A percentile compares a stretch with the other conserved stretches of the same genome.
Evolutionary conservation across 2,113 vertebrate genomes (phyloP).

Genomic region (Pagrus major): DNA sequence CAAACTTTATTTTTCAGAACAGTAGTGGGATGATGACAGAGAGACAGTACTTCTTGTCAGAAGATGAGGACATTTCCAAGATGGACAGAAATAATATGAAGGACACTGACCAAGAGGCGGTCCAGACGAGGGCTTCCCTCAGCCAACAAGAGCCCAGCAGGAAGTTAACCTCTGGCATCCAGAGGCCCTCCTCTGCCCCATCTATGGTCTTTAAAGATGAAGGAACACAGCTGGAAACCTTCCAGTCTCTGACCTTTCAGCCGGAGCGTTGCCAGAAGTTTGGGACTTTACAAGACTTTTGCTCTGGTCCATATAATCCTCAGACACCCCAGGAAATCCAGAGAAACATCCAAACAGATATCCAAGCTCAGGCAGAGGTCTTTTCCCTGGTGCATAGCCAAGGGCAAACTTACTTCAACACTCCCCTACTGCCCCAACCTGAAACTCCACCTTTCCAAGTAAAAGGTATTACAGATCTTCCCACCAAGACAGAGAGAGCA

Average conservation of each 20-base stretch:
- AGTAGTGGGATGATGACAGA: not conserved
- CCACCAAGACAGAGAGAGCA: not conserved
- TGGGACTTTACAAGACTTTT: not conserved
- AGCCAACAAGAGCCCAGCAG: conserved; percentile 25
- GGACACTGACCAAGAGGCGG: conserved; percentile 18
- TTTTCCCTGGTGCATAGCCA: not conserved
- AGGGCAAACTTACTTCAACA: not conserved
- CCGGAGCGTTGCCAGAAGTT: not conserved
- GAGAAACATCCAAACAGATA: not conserved
- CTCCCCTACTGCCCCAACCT: not conserved
- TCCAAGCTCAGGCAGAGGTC: not conserved
- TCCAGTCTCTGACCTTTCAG: conserved; percentile 2
- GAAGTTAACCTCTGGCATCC: conserved; percentile 32
- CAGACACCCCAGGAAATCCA: not conserved
- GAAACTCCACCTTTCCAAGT: not conserved
- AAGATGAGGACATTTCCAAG: conserved; percentile 50
- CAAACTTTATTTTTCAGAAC: conserved; percentile 34
- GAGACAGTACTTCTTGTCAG: conserved; percentile 64
- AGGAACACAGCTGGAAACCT: conserved; percentile 13
- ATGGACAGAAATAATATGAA: conserved; percentile 65
- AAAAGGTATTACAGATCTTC: not conserved
- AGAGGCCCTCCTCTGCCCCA: conserved; percentile 29
- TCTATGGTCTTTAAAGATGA: not conserved
- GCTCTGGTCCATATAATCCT: not conserved
- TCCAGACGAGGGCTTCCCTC: conserved; percentile 15